phyloP scores from a whole-genome alignment of 1,140 invertebrate species.

The Caenorhabditis briggsae region DNA sequence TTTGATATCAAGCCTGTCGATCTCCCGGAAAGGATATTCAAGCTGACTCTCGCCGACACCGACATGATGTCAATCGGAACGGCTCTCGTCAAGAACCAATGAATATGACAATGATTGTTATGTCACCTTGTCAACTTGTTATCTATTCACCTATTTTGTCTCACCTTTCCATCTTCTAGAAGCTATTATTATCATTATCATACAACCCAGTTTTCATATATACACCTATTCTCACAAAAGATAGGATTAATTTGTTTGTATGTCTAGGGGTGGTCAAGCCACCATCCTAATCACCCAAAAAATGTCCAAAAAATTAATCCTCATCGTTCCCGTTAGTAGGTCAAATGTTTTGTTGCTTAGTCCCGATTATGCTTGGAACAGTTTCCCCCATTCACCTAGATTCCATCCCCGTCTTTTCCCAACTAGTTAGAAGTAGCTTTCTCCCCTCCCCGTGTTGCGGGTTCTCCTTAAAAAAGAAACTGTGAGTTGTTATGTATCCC shows the following conservation, averaged over 20 bases:
- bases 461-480: not conserved
- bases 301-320: too few species aligned
- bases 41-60: not conserved
- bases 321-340: too few species aligned
- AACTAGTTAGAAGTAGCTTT: not conserved
- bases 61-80: slow-evolving; percentile 18
- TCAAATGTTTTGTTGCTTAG: not conserved
- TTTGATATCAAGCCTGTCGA: slow-evolving; percentile 6
- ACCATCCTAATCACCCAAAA: too few species aligned
- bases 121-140: not conserved
- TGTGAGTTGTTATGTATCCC: slow-evolving; percentile 12
- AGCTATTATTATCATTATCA: not conserved
- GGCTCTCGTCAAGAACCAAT: not conserved
- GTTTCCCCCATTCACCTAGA: not conserved
- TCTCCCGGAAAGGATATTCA: not conserved
- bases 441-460: not conserved
- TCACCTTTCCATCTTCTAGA: not conserved
- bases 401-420: not conserved
- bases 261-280: too few species aligned
- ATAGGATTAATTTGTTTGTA: not conserved
- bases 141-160: not conserved
- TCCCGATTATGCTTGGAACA: not conserved
- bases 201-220: too few species aligned
- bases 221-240: too few species aligned
- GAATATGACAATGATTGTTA: not conserved